phyloP scores from a whole-genome alignment of 2,113 vertebrate genomes.

The Ceratotherium simum region DNA sequence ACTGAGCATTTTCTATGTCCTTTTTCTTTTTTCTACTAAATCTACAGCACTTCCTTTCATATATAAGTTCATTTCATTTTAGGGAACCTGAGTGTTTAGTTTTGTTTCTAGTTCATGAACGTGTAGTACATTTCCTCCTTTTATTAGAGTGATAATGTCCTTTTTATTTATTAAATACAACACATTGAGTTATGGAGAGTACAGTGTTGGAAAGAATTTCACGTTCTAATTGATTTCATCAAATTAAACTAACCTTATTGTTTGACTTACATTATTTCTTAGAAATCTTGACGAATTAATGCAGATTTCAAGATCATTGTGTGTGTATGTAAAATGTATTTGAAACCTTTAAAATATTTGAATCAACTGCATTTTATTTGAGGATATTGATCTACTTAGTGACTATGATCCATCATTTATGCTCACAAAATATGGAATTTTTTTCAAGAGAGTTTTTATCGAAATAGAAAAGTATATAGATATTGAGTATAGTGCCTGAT shows the following conservation, averaged over 20 bases:
- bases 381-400: neutral
- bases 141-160: neutral
- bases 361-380: conserved; percentile 12
- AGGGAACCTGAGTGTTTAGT: neutral
- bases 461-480: neutral
- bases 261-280: conserved; percentile 40
- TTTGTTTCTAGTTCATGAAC: conserved; percentile 39
- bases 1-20: neutral
- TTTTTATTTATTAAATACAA: conserved; percentile 37
- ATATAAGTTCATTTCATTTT: conserved; percentile 32
- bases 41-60: neutral
- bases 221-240: neutral
- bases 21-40: neutral
- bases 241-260: neutral
- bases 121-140: neutral
- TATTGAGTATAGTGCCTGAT: conserved; percentile 13
- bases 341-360: conserved; percentile 22
- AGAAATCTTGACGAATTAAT: conserved; percentile 38
- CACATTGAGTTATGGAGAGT: neutral
- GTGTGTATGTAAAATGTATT: neutral
- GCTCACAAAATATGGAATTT: neutral
- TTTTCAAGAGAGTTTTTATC: conserved; percentile 44
- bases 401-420: conserved; percentile 33
- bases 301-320: neutral
- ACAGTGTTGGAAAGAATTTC: conserved; percentile 9